These are phyloP conservation scores for Pachydiplax longipennis DNA, from an alignment of 2,888 invertebrate genomes.

Conservation along the genomic window DNA sequence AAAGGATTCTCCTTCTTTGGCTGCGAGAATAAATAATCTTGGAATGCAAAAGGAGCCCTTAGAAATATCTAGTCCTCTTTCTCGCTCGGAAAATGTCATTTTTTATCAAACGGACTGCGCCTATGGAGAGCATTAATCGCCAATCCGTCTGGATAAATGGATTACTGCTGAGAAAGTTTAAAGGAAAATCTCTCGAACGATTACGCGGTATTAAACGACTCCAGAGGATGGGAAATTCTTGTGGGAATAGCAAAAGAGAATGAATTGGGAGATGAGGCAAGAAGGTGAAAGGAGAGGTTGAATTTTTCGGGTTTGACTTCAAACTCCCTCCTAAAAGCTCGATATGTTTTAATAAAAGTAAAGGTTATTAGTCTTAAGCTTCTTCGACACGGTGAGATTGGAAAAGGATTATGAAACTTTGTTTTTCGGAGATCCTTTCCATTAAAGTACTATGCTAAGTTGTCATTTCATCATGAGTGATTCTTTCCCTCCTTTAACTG, in stretches of 20 bases:
- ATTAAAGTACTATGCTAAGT: no score
- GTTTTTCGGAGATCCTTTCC: no score
- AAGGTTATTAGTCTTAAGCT: no score
- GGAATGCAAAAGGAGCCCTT: background rate
- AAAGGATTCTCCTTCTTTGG: no score
- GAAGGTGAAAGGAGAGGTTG: background rate
- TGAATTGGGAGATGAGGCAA: background rate
- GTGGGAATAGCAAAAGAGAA: background rate
- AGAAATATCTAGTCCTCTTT: background rate
- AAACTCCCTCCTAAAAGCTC: no score
- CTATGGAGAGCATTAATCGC: background rate
- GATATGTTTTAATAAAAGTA: no score
- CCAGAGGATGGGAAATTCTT: background rate
- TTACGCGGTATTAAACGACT: background rate
- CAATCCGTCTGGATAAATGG: background rate
- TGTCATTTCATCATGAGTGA: no score
- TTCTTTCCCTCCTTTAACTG: no score
- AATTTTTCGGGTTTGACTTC: no score
- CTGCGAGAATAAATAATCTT: background rate
- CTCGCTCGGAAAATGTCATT: background rate
- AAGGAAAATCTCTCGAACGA: background rate
- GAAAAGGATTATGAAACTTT: no score
- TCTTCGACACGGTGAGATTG: no score
- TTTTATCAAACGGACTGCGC: background rate
- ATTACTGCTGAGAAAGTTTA: background rate